Base-by-base conservation (phyloP, 2,888 invertebrate species). In the Oxytorus armatus region DNA sequence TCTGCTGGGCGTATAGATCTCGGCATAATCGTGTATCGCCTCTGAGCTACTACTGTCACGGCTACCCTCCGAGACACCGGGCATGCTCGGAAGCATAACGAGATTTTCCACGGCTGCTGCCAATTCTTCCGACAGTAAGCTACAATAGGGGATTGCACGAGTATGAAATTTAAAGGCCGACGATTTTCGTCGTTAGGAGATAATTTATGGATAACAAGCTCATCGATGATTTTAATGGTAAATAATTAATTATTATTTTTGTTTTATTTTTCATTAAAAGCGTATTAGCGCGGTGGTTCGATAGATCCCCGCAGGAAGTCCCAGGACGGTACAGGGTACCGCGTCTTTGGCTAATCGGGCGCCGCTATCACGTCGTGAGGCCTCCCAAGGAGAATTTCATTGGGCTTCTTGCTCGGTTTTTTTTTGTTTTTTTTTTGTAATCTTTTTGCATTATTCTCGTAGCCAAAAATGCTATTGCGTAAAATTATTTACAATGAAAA, bases 1-100 rank as follows among this genome's bases (percentile, higher is more conserved):
- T 90, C 97, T 95, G 86, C 97, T 97, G 0, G 98, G 98, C 25
- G 98, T 98, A 89, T 98, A 98, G 83, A 98, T 98, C 92, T 98
- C 98, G 0, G 98, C 97, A 89, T 98, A 98, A 91, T 98, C 98
- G 89, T 98, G 98, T 0, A 96, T 95, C 74, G 94, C 93, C 85
- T 93, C 93, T 29, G 91, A 92, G 69, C 92, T 90, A 47, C 90
- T 89, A 82, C 92, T 92, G 81, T 92, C 91, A 4, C 88, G 85
- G 47, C 76, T 83, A 8, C 66, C 74, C 69, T 90, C 89, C 55
- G 89, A 86, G 79, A 87, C 86, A 77, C 92, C 90, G 73, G 89
- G 86, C 72, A 91, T 89, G 68, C 88, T 90, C 1, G 92, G 92
- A 42, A 92, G 86, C 82, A 93, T 93, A 10, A 93, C 93, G 49